Conservation (phyloP, 2,797 vertebrate species). For the Antennarius maculatus region DNA sequence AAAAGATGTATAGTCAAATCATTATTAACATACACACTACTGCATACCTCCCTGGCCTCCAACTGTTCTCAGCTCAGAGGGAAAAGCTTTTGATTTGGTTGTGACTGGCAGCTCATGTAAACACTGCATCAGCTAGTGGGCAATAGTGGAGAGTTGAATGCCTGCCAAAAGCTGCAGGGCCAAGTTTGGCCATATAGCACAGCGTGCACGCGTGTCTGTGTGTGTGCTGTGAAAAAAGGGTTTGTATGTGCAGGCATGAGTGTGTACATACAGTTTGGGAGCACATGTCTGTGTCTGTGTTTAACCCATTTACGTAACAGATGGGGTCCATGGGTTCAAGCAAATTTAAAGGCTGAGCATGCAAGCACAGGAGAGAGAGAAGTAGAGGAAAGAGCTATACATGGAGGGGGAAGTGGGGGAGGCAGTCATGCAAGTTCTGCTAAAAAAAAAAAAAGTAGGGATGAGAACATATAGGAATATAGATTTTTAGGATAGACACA, state of each 20-base stretch:
- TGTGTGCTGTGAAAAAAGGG: slow-evolving; percentile 44
- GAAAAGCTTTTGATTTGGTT: slow-evolving; percentile 76
- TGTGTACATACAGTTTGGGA: slow-evolving; percentile 65
- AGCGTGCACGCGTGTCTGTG: slow-evolving; percentile 39
- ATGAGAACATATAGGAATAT: slow-evolving; percentile 51
- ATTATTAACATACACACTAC: slow-evolving; percentile 48
- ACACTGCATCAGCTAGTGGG: slow-evolving; percentile 75
- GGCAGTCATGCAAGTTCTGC: slow-evolving; percentile 43
- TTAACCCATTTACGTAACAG: slow-evolving; percentile 77
- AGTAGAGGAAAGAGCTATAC: slow-evolving; percentile 61
- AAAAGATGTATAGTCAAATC: slow-evolving; percentile 54
- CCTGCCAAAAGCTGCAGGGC: slow-evolving; percentile 76
- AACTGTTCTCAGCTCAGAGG: slow-evolving; percentile 67
- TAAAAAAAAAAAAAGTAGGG: slow-evolving; percentile 42
- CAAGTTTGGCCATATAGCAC: slow-evolving; percentile 75
- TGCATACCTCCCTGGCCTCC: slow-evolving; percentile 66
- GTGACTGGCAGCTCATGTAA: slow-evolving; percentile 81
- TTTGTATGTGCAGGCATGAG: slow-evolving; percentile 64
- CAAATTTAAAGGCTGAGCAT: slow-evolving; percentile 73
- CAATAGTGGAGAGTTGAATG: slow-evolving; percentile 73
- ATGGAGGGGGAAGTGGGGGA: slow-evolving; percentile 42
- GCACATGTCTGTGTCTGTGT: slow-evolving; percentile 72
- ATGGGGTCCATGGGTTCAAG: slow-evolving; percentile 72
- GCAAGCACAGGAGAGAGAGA: slow-evolving; percentile 45
- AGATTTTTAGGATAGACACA: slow-evolving; percentile 31